Conservation (phyloP, 2,797 vertebrate genomes). For the Ispidina lecontei region DNA sequence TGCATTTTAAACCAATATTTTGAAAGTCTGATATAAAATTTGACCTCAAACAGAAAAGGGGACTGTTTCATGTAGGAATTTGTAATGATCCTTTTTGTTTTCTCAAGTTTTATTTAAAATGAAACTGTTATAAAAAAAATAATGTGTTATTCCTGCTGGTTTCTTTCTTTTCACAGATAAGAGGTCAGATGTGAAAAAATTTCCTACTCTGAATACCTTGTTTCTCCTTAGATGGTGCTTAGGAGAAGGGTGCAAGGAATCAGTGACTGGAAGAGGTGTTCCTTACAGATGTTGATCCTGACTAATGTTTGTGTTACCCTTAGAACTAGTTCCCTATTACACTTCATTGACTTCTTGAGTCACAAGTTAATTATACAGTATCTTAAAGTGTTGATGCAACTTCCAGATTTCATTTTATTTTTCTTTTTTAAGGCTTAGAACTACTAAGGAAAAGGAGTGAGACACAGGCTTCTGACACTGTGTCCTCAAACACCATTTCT, state of each 20-base stretch:
- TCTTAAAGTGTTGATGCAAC: not conserved
- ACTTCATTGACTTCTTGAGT: not conserved
- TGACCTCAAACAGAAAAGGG: not conserved
- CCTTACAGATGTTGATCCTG: not conserved
- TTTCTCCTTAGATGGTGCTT: not conserved
- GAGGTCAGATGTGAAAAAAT: not conserved
- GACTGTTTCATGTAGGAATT: not conserved
- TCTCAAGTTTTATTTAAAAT: not conserved
- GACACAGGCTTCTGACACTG: not conserved
- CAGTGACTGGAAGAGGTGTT: not conserved
- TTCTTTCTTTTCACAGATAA: not conserved
- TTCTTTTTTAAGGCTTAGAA: not conserved
- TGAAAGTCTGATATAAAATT: not conserved
- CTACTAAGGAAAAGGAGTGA: not conserved
- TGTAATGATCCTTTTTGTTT: not conserved
- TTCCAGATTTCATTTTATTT: not conserved
- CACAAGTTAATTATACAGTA: not conserved
- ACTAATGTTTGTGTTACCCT: not conserved
- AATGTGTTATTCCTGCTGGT: not conserved
- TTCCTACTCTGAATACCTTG: not conserved
- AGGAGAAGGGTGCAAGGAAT: slow-evolving; percentile 1
- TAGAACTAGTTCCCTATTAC: not conserved
- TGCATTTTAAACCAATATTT: not conserved
- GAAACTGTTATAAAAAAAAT: not conserved
- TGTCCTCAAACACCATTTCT: not conserved